Conservation (phyloP, 2,797 vertebrate genomes). For the Xiphorhynchus erythropygius region DNA sequence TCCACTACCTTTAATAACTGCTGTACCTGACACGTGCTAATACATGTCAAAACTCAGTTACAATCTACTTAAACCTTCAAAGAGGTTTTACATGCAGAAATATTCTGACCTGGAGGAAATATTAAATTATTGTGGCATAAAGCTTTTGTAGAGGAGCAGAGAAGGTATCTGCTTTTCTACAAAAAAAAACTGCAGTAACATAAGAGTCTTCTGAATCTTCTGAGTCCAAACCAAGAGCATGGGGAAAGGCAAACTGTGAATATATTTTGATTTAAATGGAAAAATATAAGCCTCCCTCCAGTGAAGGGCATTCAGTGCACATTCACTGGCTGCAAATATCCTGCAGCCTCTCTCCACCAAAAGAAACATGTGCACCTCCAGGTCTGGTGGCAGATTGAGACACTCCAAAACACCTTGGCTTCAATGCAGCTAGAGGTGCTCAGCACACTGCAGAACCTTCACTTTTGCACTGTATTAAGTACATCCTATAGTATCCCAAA, state of each 20-base stretch:
- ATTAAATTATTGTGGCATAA: constrained; percentile 57
- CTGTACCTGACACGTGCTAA: constrained; percentile 34
- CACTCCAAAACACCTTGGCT: not conserved
- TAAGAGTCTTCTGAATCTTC: not conserved
- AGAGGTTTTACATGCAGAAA: constrained; percentile 43
- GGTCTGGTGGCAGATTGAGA: not conserved
- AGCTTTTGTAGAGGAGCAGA: constrained; percentile 21
- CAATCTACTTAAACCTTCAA: constrained; percentile 57
- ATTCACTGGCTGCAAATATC: not conserved
- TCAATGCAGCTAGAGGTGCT: not conserved
- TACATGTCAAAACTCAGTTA: constrained; percentile 59
- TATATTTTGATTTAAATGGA: not conserved
- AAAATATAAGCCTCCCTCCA: not conserved
- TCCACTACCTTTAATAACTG: constrained; percentile 15
- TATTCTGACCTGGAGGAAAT: constrained; percentile 66
- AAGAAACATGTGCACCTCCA: not conserved
- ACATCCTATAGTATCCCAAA: not conserved
- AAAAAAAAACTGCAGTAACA: not conserved
- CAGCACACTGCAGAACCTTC: not conserved
- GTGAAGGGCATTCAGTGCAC: not conserved
- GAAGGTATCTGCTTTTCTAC: not conserved
- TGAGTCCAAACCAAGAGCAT: not conserved
- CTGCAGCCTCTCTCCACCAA: not conserved
- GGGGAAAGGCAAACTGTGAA: not conserved
- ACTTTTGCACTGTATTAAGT: not conserved